Conservation (phyloP, 2,888 invertebrate genomes). For the Caenorhabditis zanzibari region DNA sequence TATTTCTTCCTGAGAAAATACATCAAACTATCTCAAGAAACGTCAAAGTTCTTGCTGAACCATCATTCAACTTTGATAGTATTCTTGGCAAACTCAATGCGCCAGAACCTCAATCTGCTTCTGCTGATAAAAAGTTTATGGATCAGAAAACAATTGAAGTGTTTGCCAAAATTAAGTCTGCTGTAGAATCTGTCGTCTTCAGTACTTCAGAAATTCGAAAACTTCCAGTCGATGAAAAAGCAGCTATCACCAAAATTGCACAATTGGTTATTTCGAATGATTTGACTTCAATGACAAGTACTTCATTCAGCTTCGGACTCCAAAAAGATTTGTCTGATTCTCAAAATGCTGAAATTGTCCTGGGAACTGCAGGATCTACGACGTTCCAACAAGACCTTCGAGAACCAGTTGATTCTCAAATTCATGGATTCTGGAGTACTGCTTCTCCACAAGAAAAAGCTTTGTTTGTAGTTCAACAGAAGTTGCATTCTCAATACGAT, state of each 20-base stretch:
- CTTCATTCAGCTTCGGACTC: background rate
- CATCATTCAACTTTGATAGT: constrained; percentile 34
- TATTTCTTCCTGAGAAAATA: constrained; percentile 29
- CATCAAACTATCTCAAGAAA: constrained; percentile 33
- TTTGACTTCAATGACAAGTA: constrained; percentile 30
- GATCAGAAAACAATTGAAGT: constrained; percentile 9
- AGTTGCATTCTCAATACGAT: constrained; percentile 19
- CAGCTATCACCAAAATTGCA: constrained; percentile 27
- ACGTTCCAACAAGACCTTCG: constrained; percentile 4
- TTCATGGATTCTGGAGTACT: constrained; percentile 65
- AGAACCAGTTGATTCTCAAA: constrained; percentile 45
- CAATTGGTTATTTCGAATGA: constrained; percentile 37
- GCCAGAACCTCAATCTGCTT: constrained; percentile 28
- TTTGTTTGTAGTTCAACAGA: constrained; percentile 17
- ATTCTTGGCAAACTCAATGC: constrained; percentile 51
- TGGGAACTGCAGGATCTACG: constrained; percentile 11
- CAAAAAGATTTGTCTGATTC: background rate
- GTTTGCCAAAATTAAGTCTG: constrained; percentile 14
- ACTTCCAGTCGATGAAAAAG: constrained; percentile 14
- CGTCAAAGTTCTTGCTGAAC: constrained; percentile 20
- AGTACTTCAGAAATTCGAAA: background rate
- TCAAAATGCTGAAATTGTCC: background rate
- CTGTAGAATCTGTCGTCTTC: constrained; percentile 10
- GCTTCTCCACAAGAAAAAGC: constrained; percentile 21
- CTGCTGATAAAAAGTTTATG: background rate